A percentile compares a stretch with the other conserved stretches of the same genome.
phyloP scores from a whole-genome alignment of 2,888 invertebrate species.

The Andrena dorsata region DNA sequence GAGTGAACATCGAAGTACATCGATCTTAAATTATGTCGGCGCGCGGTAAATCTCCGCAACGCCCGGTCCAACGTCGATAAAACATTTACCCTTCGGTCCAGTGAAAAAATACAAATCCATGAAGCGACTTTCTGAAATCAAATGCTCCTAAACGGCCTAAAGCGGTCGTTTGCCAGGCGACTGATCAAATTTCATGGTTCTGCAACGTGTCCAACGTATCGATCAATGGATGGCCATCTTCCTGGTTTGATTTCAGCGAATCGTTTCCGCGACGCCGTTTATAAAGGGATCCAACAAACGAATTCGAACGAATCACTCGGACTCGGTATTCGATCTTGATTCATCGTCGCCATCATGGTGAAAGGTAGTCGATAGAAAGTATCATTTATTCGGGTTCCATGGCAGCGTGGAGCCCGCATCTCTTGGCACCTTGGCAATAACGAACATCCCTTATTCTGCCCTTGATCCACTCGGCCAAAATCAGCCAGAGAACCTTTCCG shows the following conservation, averaged over 20 bases:
- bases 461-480: conserved; percentile 69
- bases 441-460: conserved; percentile 56
- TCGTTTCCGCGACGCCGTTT: conserved; percentile 7
- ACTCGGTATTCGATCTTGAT: background rate
- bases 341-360: background rate
- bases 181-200: background rate
- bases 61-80: conserved; percentile 14
- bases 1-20: background rate
- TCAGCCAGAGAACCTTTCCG: conserved; percentile 67
- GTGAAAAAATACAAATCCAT: conserved; percentile 47
- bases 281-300: conserved; percentile 1
- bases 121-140: conserved; percentile 35
- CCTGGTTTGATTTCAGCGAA: conserved; percentile 27
- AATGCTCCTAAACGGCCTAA: background rate
- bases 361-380: background rate
- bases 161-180: background rate
- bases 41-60: background rate
- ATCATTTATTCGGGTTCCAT: conserved; percentile 35
- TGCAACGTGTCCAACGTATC: background rate
- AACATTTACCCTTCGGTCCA: background rate
- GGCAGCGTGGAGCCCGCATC: conserved; percentile 19
- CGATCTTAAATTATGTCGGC: background rate
- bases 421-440: conserved; percentile 48
- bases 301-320: conserved; percentile 20
- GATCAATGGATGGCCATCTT: background rate